Evolutionary conservation across 2,797 vertebrate species (phyloP).

Genomic region (Enteromius anoplus): DNA sequence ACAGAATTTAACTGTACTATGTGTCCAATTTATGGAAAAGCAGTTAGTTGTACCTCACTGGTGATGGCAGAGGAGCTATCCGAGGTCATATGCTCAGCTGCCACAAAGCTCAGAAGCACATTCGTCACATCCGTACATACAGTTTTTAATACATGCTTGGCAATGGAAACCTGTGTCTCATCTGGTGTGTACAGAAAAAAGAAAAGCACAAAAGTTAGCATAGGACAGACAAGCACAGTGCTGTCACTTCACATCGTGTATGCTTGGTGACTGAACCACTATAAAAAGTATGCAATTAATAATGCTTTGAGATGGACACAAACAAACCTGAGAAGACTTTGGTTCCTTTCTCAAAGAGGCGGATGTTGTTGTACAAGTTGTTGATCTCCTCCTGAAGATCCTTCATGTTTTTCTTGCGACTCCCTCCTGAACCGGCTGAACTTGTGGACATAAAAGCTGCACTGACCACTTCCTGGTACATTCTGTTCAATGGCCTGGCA

Average conservation of each 20-base stretch:
- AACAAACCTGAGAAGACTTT: constrained; percentile 89
- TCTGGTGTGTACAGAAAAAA: constrained; percentile 70
- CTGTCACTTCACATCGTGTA: background rate
- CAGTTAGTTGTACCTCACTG: constrained; percentile 77
- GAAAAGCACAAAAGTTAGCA: background rate
- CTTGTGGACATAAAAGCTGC: constrained; percentile 86
- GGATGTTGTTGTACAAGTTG: constrained; percentile 90
- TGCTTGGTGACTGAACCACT: background rate
- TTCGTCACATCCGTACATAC: constrained; percentile 91
- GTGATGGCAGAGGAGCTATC: constrained; percentile 85
- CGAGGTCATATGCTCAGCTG: constrained; percentile 87
- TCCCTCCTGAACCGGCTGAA: constrained; percentile 79
- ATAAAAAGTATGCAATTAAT: background rate
- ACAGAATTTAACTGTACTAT: background rate
- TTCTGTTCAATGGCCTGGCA: constrained; percentile 86
- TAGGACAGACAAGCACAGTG: background rate
- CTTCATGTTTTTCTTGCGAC: constrained; percentile 88
- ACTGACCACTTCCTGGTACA: constrained; percentile 89
- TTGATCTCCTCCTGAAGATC: constrained; percentile 94
- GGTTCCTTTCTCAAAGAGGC: constrained; percentile 90
- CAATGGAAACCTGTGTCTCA: constrained; percentile 87
- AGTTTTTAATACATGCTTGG: constrained; percentile 89
- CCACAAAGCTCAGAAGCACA: constrained; percentile 90
- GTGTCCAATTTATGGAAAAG: background rate
- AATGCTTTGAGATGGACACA: background rate